Percentiles rank a stretch among this genome's conserved stretches.
These are phyloP conservation scores for Callinectes sapidus DNA, from an alignment of 2,888 invertebrate genomes.

Conservation along the genomic window DNA sequence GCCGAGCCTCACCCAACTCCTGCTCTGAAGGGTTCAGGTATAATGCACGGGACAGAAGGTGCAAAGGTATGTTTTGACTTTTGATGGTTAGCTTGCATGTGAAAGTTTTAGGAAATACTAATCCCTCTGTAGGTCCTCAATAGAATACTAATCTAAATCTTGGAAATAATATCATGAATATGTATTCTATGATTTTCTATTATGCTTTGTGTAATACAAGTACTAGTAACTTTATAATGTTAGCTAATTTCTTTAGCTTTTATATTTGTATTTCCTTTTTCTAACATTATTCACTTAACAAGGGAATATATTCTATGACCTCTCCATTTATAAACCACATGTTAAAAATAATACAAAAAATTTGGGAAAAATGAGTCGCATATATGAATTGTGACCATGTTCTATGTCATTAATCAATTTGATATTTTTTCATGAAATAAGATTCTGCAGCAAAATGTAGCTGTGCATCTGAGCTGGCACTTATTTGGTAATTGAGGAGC, in stretches of 20 bases:
- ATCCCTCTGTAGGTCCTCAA: background rate
- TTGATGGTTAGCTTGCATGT: background rate
- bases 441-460: background rate
- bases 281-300: background rate
- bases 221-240: background rate
- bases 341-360: background rate
- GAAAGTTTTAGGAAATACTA: background rate
- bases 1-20: conserved; percentile 51
- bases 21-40: conserved; percentile 66
- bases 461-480: background rate
- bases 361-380: background rate
- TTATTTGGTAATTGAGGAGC: too few species aligned
- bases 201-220: background rate
- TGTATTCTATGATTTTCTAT: background rate
- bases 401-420: background rate
- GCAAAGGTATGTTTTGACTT: conserved; percentile 62
- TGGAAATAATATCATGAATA: background rate
- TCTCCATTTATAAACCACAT: background rate
- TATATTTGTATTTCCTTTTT: background rate
- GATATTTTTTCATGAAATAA: background rate
- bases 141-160: background rate
- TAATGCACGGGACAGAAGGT: conserved; percentile 44
- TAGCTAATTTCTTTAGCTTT: background rate
- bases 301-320: background rate
- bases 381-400: background rate